A percentile compares a stretch with the other conserved stretches of the same genome.
These are phyloP conservation scores for Alitta virens DNA, from an alignment of 2,888 invertebrate species.

Conservation along the genomic window DNA sequence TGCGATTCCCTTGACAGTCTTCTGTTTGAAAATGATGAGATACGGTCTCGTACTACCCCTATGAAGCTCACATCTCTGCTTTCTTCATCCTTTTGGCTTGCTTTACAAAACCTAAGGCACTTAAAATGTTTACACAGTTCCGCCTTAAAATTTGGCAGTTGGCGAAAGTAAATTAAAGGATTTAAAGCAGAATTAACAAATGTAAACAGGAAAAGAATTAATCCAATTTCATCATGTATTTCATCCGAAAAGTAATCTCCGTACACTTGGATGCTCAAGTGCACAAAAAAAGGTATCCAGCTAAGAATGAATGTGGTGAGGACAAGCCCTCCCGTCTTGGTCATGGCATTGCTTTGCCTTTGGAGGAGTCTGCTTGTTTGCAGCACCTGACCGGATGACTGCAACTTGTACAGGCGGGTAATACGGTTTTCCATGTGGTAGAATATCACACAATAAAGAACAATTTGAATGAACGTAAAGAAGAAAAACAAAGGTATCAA, in stretches of 20 bases:
- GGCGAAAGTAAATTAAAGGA: conserved; percentile 4
- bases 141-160: conserved; percentile 3
- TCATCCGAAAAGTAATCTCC: neutral
- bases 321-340: conserved; percentile 7
- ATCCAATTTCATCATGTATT: neutral
- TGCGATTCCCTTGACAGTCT: too few relatives aligned
- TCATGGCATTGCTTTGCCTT: conserved; percentile 7
- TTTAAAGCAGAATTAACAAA: conserved; percentile 12
- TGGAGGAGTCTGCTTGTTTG: neutral
- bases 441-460: conserved; percentile 13
- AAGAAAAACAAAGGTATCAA: conserved; percentile 6
- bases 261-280: conserved; percentile 8
- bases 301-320: conserved; percentile 7
- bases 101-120: too few relatives aligned
- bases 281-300: conserved; percentile 7
- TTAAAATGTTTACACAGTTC: neutral
- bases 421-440: conserved; percentile 9
- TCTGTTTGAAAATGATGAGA: too few relatives aligned
- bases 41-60: too few relatives aligned
- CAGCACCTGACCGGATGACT: neutral
- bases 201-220: conserved; percentile 6
- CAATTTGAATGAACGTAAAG: neutral
- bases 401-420: conserved; percentile 5
- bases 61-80: too few relatives aligned
- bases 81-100: too few relatives aligned